Conservation (phyloP, 2,113 vertebrate genomes). For the Enhydra lutris region DNA sequence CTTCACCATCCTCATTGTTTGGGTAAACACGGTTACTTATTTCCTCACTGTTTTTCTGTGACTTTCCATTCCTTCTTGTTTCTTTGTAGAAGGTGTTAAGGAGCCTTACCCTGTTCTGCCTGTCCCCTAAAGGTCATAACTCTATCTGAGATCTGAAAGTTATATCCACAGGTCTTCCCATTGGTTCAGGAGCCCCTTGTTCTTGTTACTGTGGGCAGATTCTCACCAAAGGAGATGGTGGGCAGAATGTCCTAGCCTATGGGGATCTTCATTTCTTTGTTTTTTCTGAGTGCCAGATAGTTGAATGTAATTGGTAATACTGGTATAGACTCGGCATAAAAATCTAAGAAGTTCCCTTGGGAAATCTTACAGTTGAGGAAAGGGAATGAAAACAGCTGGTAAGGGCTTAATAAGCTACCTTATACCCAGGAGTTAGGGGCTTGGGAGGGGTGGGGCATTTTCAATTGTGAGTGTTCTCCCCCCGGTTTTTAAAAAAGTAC, state of each 20-base stretch:
- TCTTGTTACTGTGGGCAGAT: background rate
- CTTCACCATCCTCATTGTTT: background rate
- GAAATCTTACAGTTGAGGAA: background rate
- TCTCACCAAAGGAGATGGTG: background rate
- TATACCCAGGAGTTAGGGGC: background rate
- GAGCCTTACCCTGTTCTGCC: background rate
- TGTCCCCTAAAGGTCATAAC: background rate
- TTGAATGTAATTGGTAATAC: background rate
- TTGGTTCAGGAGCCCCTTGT: background rate
- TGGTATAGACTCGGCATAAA: background rate
- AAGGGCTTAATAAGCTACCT: background rate
- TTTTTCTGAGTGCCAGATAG: background rate
- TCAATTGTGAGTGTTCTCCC: background rate
- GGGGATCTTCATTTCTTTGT: background rate
- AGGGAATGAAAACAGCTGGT: background rate
- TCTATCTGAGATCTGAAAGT: background rate
- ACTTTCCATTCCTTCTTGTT: background rate
- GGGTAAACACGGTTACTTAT: background rate
- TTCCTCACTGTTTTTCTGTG: background rate
- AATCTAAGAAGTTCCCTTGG: background rate
- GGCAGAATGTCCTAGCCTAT: background rate
- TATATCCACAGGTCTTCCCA: background rate
- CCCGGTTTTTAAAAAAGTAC: background rate
- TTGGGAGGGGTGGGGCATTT: background rate
- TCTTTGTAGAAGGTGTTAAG: background rate